Base-by-base conservation (phyloP, 2,888 invertebrate species). In the Melipona bicolor region DNA sequence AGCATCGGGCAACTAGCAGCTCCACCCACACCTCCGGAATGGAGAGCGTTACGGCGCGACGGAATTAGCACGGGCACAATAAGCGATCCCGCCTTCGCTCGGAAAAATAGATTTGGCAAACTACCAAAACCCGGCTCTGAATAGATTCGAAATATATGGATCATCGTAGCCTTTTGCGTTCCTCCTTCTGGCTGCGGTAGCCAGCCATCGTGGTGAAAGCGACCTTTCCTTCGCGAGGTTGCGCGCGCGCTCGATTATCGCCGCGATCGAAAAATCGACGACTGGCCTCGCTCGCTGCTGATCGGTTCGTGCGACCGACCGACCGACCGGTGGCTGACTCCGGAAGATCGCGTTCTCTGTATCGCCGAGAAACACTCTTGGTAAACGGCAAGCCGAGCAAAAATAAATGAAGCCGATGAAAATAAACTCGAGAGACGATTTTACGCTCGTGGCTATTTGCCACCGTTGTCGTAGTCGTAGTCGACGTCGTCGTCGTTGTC, bases 81-180 rank as follows among this genome's bases (percentile, higher is more conserved):
- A 92, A 91, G 92, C 90, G 89, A 90, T 91, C 89, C 92, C 93
- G 93, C 92, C 92, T 94, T 94, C 93, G 91, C 92, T 84, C 90
- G 92, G 91, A 90, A 92, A 94, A 94, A 94, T 94, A 94, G 94
- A 94, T 89, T 93, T 94, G 94, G 94, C 94, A 90, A 56, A 72
- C 32, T 80, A 91, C 93, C 94, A 94, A 92, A 91, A 87, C 87
- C 86, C 87, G 90, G 92, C 93, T 91, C 90, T 90, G 92, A 94
- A 94, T 94, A 94, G 93, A 93, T 91, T 91, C 88, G 86, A 91
- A 92, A 92, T 93, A 92, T 93, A 93, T 92, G 91, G 89, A 92
- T 92, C 90, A 87, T 86, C 81, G 84, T 83, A 74, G 79, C 72
- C 83, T 79, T 83, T 77, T 81, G 74, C 70, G 79, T 74, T 86